phyloP scores from a whole-genome alignment of 1,140 invertebrate genomes.

The Danaus melanippus region DNA sequence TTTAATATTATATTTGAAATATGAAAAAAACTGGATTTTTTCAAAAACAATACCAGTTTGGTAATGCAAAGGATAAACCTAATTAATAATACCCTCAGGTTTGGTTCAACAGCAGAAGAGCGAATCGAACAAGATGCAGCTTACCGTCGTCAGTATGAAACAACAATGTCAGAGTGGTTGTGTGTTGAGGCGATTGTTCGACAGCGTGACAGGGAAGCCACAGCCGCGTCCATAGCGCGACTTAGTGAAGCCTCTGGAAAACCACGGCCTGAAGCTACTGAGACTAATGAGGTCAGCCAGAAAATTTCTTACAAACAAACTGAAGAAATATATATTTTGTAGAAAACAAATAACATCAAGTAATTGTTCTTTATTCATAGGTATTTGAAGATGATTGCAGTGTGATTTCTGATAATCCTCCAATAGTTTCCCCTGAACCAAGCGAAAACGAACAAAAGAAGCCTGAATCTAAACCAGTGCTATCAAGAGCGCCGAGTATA shows the following conservation, averaged over 20 bases:
- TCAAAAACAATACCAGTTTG: too few species aligned
- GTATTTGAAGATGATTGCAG: conserved; percentile 75
- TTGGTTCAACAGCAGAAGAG: conserved; percentile 82
- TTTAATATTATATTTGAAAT: too few species aligned
- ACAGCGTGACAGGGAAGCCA: conserved; percentile 85
- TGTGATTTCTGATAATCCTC: conserved; percentile 71
- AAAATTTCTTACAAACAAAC: conserved; percentile 22
- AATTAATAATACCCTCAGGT: conserved; percentile 49
- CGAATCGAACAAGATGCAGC: conserved; percentile 78
- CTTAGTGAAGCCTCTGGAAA: conserved; percentile 71
- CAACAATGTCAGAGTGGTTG: conserved; percentile 94
- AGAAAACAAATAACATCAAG: too few species aligned
- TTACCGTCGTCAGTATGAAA: conserved; percentile 85
- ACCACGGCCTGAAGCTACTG: conserved; percentile 25
- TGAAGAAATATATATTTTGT: too few species aligned
- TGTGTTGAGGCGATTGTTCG: conserved; percentile 93
- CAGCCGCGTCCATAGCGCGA: conserved; percentile 76
- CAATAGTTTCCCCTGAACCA: conserved; percentile 63
- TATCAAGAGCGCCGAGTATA: conserved; percentile 58
- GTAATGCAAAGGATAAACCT: too few species aligned
- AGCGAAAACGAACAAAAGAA: conserved; percentile 62
- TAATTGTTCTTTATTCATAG: conserved; percentile 30
- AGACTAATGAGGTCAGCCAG: conserved; percentile 56
- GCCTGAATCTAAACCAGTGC: conserved; percentile 49
- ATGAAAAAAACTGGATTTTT: too few species aligned